Conservation (phyloP, 2,888 invertebrate genomes). For the Elmis aenea region DNA sequence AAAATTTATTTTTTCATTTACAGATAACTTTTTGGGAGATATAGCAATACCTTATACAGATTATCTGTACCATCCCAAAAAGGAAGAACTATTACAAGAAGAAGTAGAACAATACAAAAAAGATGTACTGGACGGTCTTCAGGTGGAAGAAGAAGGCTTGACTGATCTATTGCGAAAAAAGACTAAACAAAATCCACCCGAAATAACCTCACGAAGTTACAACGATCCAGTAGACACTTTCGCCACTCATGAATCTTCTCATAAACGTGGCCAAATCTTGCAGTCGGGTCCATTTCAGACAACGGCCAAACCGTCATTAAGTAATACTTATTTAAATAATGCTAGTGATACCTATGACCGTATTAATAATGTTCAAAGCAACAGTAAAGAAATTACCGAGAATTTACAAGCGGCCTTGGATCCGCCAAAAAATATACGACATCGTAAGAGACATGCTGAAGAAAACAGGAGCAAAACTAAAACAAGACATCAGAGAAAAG, state of each 20-base stretch:
- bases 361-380: too few species aligned
- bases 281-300: too few species aligned
- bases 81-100: constrained; percentile 53
- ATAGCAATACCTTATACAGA: constrained; percentile 62
- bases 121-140: constrained; percentile 76
- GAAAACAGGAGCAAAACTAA: neutral
- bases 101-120: constrained; percentile 79
- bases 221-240: constrained; percentile 38
- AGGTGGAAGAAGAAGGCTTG: constrained; percentile 79
- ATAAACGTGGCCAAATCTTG: constrained; percentile 31
- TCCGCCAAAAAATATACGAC: constrained; percentile 7
- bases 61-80: constrained; percentile 28
- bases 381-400: too few species aligned
- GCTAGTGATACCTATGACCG: constrained; percentile 7
- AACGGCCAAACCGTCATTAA: too few species aligned
- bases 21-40: constrained; percentile 79
- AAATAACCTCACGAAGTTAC: constrained; percentile 33
- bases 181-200: constrained; percentile 57
- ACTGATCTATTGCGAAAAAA: constrained; percentile 68
- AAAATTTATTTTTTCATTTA: constrained; percentile 38
- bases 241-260: constrained; percentile 14
- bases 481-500: too few species aligned
- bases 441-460: constrained; percentile 8
- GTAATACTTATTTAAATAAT: too few species aligned
- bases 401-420: too few species aligned